Conservation (phyloP, 2,113 vertebrate species). For the Pangasianodon gigas region DNA sequence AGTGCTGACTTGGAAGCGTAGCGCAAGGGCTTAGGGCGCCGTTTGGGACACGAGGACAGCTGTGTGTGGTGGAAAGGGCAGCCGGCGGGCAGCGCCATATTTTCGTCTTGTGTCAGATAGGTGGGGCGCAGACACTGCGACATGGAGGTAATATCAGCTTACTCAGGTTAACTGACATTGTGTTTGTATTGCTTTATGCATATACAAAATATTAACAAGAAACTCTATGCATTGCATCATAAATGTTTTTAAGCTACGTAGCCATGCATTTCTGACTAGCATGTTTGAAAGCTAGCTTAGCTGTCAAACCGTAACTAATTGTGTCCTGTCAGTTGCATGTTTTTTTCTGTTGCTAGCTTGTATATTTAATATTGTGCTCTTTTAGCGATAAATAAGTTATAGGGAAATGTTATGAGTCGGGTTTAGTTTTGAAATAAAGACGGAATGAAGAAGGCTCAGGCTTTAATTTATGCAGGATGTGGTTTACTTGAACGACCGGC, state of each 20-base stretch:
- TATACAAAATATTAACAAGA: not conserved
- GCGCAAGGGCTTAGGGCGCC: not conserved
- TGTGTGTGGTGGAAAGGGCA: not conserved
- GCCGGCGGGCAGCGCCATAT: conserved; percentile 15
- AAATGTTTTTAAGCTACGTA: not conserved
- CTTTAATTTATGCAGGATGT: not conserved
- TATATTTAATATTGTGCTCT: no score
- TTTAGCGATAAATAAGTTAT: no score
- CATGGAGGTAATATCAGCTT: conserved; percentile 50
- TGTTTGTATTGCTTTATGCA: not conserved
- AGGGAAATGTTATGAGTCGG: not conserved
- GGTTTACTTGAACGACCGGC: not conserved
- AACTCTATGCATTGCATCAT: not conserved
- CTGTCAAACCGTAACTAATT: not conserved
- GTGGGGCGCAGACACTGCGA: conserved; percentile 19
- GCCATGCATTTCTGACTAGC: not conserved
- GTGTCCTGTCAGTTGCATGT: not conserved
- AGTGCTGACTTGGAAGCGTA: not conserved
- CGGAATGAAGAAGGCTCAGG: not conserved
- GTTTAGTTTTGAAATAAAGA: not conserved
- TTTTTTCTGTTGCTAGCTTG: not conserved
- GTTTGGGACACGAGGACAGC: conserved; percentile 13
- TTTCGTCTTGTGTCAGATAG: conserved; percentile 3
- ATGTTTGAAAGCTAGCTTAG: not conserved
- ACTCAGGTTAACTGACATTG: not conserved